phyloP scores from a whole-genome alignment of 2,888 invertebrate genomes.

The Hoplodrina blanda region DNA sequence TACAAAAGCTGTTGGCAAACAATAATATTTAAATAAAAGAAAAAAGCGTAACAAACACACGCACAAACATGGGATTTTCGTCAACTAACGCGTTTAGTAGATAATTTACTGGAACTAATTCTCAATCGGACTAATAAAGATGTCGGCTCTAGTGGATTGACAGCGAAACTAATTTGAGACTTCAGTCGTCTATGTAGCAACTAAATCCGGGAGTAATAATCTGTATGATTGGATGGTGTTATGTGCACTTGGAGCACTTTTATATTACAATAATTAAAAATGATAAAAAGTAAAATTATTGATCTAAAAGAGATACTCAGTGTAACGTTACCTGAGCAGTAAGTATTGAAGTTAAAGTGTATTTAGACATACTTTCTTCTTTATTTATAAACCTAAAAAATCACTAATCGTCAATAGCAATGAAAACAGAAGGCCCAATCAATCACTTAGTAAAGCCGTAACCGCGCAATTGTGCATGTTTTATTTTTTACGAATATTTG shows the following conservation, averaged over 20 bases:
- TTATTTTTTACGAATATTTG: no score
- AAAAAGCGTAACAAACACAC: constrained; percentile 22
- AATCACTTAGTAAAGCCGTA: no score
- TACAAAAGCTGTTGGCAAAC: no score
- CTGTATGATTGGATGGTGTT: constrained; percentile 51
- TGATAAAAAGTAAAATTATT: not conserved
- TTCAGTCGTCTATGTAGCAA: constrained; percentile 44
- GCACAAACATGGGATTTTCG: constrained; percentile 36
- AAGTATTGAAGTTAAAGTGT: no score
- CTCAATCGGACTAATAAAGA: constrained; percentile 60
- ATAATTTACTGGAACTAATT: constrained; percentile 61
- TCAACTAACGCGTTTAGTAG: constrained; percentile 33
- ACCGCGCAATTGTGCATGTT: no score
- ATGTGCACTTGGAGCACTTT: constrained; percentile 13
- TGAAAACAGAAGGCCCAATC: no score
- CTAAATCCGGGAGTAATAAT: constrained; percentile 72
- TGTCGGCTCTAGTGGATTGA: constrained; percentile 42
- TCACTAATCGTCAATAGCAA: no score
- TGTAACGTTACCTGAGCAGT: no score
- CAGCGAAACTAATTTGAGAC: constrained; percentile 59
- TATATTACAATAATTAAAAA: not conserved
- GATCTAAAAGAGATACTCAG: no score
- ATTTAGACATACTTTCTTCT: no score
- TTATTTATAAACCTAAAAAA: no score
- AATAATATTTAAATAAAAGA: not conserved